Percentiles rank a stretch among this genome's conserved stretches.
phyloP scores from a whole-genome alignment of 2,888 invertebrate species.

The Leptinotarsa rubiginosa region DNA sequence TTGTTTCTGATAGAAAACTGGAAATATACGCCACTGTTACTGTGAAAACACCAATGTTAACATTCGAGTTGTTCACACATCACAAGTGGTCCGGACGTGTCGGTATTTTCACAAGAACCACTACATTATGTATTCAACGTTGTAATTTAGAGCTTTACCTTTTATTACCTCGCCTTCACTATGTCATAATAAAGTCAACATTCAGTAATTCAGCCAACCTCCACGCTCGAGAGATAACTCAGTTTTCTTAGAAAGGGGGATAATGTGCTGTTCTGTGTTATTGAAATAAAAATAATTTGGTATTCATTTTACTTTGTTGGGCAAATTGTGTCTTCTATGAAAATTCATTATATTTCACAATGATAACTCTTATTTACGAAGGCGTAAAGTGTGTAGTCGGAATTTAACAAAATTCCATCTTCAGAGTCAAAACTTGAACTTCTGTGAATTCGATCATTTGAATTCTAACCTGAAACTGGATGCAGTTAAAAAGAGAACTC shows the following conservation, averaged over 20 bases:
- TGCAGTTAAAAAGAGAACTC: too few relatives aligned
- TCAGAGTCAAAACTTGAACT: too few relatives aligned
- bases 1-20: too few relatives aligned
- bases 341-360: too few relatives aligned
- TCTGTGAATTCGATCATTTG: too few relatives aligned
- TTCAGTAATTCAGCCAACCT: background rate
- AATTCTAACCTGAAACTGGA: too few relatives aligned
- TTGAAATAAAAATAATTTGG: background rate
- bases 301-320: background rate
- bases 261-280: constrained; percentile 1
- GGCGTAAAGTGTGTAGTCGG: too few relatives aligned
- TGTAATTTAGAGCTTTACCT: constrained; percentile 14
- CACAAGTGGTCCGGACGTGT: constrained; percentile 9
- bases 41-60: constrained; percentile 1
- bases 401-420: too few relatives aligned
- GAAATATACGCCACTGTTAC: background rate
- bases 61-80: constrained; percentile 8
- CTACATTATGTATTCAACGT: constrained; percentile 11
- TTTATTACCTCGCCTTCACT: background rate
- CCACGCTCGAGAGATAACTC: background rate
- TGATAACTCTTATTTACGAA: too few relatives aligned
- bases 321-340: background rate
- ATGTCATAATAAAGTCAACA: constrained; percentile 7
- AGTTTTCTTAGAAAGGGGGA: background rate
- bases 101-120: constrained; percentile 14